Evolutionary conservation across 2,888 invertebrate species (phyloP), one percentile per base, ranked within the genome.

Genomic region (Dasysyrphus tricinctus): DNA sequence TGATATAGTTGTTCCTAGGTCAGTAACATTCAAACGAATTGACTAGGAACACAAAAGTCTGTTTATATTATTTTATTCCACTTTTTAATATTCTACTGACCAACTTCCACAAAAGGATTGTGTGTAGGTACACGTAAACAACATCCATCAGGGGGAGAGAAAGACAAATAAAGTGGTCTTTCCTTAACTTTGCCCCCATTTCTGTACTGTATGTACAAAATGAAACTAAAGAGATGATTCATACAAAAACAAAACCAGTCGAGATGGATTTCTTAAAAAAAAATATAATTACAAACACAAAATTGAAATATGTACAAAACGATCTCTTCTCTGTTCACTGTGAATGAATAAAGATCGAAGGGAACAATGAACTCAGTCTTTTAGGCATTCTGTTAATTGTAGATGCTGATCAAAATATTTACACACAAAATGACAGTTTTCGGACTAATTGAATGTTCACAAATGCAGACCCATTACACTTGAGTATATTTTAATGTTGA

Each of bases 151-250:
- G 14, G 4, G 3, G 6, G 29, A 29, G 8, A n/a, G 0, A n/a
- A 54, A 54, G n/a, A 11, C 63, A 16, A 44, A 32, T 44, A 37
- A 67, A 69, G 37, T 54, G 54, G 39, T 51, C 39, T 39, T 69
- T 54, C 39, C 29, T 69, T 69, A 69, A 54, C n/a, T 69, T 69
- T 69, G 69, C 29, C 51, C 69, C n/a, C 69, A 24, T 54, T 69
- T 69, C 29, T 16, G 34, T 19, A 19, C 39, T 54, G n/a, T 11
- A 69, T 69, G n/a, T 12, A 29, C 34, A 49, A 67, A 32, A 39
- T 47, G 24, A 24, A 54, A 39, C 29, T 39, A 2, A n/a, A n/a
- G 0, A 3, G 19, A 54, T 69, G 67, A 69, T 51, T 69, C 67
- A 69, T 54, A 1, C 24, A 3, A 12, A 16, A 34, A 34, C 19